Conservation (phyloP, 35 echinoderm and acorn worm species). For the Lytechinus variegatus region DNA sequence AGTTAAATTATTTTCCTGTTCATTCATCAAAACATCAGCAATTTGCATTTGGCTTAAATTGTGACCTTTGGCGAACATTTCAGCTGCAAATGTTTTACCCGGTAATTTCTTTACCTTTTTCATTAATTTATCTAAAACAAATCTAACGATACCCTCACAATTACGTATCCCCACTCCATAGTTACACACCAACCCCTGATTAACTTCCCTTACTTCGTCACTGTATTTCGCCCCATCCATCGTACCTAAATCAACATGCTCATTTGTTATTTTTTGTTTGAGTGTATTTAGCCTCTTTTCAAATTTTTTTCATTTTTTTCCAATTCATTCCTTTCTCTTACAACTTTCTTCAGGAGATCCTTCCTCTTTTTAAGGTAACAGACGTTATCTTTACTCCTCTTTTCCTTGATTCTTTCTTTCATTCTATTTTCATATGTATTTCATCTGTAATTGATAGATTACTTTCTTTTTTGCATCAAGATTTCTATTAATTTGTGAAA, state of each 20-base stretch:
- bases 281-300: neutral
- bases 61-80: neutral
- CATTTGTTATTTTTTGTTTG: neutral
- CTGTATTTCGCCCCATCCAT: neutral
- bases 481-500: too few species aligned
- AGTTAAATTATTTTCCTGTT: neutral
- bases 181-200: slow-evolving; percentile 30
- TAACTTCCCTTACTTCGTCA: neutral
- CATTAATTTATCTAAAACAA: neutral
- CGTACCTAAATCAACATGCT: neutral
- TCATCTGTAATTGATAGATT: too few species aligned
- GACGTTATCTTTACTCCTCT: neutral
- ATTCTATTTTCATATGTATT: too few species aligned
- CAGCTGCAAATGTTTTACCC: neutral
- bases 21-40: neutral
- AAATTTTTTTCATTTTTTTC: neutral
- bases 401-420: neutral
- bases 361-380: neutral
- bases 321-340: neutral
- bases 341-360: neutral
- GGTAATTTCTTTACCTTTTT: neutral
- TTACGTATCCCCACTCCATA: slow-evolving; percentile 23
- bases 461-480: too few species aligned
- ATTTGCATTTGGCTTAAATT: slow-evolving; percentile 20
- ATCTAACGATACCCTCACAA: neutral